Evolutionary conservation across 2,113 vertebrate genomes (phyloP).

Genomic region (Macaca nemestrina): DNA sequence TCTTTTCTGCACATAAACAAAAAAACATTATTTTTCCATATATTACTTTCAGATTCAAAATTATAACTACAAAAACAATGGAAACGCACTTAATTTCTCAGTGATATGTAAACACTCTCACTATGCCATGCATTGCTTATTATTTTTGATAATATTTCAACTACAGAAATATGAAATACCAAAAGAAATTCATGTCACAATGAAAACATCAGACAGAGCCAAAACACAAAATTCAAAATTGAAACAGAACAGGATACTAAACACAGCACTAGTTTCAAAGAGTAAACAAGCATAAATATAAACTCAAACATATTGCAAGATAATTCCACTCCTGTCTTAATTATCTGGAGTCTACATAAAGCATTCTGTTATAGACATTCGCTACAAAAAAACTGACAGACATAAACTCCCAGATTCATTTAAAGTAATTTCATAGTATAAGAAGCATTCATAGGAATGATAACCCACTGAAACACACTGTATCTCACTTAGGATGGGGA

Average conservation of each 20-base stretch:
- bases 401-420: conserved; percentile 9
- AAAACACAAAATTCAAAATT: conserved; percentile 61
- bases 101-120: conserved; percentile 24
- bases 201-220: conserved; percentile 62
- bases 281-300: conserved; percentile 64
- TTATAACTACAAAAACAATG: conserved; percentile 48
- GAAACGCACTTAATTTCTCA: conserved; percentile 9
- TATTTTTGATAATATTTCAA: conserved; percentile 57
- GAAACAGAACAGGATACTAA: conserved; percentile 56
- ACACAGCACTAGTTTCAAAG: conserved; percentile 51
- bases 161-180: conserved; percentile 53
- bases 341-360: conserved; percentile 52
- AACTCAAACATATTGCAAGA: conserved; percentile 56
- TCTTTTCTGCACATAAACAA: conserved; percentile 86
- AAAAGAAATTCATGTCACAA: conserved; percentile 53
- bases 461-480: background rate
- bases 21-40: conserved; percentile 68
- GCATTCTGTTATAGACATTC: conserved; percentile 43
- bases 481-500: background rate
- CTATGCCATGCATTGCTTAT: conserved; percentile 12
- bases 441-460: conserved; percentile 1
- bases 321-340: conserved; percentile 54
- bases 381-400: conserved; percentile 49
- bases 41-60: conserved; percentile 54
- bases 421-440: background rate